Conservation (phyloP, 2,797 vertebrate genomes). For the Microctenopoma stevenorrisi region DNA sequence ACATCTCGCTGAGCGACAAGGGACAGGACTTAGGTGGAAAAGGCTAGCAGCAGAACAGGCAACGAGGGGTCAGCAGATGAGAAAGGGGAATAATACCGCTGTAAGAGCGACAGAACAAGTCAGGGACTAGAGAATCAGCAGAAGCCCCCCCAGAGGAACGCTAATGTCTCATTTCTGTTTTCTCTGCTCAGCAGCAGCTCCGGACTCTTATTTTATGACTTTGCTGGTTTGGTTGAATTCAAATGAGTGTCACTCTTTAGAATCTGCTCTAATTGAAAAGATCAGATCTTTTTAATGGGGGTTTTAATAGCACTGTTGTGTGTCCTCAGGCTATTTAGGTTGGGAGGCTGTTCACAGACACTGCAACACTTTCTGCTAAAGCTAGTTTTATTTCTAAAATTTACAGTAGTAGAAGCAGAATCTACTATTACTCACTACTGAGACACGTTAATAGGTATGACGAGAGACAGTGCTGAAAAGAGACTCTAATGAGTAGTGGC, state of each 20-base stretch:
- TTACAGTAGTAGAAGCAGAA: too few relatives aligned
- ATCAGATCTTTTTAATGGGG: constrained; percentile 39
- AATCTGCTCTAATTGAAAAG: constrained; percentile 45
- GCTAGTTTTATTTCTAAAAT: background rate
- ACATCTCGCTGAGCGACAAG: constrained; percentile 18
- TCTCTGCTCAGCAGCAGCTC: constrained; percentile 14
- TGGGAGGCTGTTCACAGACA: background rate
- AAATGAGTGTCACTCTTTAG: constrained; percentile 37
- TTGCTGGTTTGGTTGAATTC: constrained; percentile 28
- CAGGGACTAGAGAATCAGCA: constrained; percentile 3
- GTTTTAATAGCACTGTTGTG: constrained; percentile 28
- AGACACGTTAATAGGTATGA: constrained; percentile 31
- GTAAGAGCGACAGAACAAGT: constrained; percentile 31
- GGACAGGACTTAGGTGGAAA: constrained; percentile 53
- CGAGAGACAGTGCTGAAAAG: constrained; percentile 11
- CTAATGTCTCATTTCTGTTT: constrained; percentile 13
- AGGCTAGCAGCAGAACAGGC: constrained; percentile 39
- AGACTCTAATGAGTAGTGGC: constrained; percentile 34
- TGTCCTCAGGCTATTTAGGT: constrained; percentile 21
- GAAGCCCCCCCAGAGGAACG: constrained; percentile 28
- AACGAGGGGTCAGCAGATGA: constrained; percentile 46
- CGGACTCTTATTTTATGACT: constrained; percentile 16
- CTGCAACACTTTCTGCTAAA: background rate
- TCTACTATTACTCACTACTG: too few relatives aligned
- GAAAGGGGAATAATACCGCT: constrained; percentile 30